Evolutionary conservation across 35 echinoderm and acorn worm genomes (phyloP), one percentile per base, ranked within the genome.

Genomic region (Strongylocentrotus purpuratus): DNA sequence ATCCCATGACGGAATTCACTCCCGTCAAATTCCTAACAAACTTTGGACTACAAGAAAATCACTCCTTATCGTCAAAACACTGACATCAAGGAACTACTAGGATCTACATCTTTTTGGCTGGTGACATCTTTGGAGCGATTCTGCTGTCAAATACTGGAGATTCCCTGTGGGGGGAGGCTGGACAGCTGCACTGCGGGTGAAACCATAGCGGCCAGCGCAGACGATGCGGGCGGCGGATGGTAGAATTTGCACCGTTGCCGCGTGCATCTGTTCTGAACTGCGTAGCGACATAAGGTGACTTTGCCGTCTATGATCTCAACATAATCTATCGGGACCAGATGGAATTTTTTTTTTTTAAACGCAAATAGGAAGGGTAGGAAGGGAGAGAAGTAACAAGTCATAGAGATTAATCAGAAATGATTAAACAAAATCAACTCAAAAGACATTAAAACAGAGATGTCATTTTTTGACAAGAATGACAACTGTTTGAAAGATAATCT

Each of bases 221-320:
- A 94, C 32, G 92, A 92, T 45, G 94, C 95, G 65, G 65, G 65
- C 46, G 98, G 98, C 91, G 97, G 97, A 95, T 99, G 98, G 91
- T 99, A 99, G 96, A 98, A 99, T 96, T 99, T 99, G 94, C 98
- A 99, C 95, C 96, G 96, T 86, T 96, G 98, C 59, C 98, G 94
- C 60, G 98, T 98, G 94, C 98, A 99, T 88, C 98, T 94, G 93
- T 96, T 97, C 96, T 99, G 98, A 45, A 95, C 98, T 22, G 98
- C 98, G 86, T 99, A 99, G 32, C 98, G 98, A 95, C 98, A 99
- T 94, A 99, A 94, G 50, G 98, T 99, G 93, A 99, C 98, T 96
- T 98, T 98, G 58, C 98, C 97, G 92, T 99, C 98, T 61, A 97
- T 99, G 94, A 99, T 97, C 96, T 99, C 98, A 94, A 99, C 98